These are phyloP conservation scores for Lasioglossum figueresi DNA, from an alignment of 2,888 invertebrate genomes.

Conservation along the genomic window DNA sequence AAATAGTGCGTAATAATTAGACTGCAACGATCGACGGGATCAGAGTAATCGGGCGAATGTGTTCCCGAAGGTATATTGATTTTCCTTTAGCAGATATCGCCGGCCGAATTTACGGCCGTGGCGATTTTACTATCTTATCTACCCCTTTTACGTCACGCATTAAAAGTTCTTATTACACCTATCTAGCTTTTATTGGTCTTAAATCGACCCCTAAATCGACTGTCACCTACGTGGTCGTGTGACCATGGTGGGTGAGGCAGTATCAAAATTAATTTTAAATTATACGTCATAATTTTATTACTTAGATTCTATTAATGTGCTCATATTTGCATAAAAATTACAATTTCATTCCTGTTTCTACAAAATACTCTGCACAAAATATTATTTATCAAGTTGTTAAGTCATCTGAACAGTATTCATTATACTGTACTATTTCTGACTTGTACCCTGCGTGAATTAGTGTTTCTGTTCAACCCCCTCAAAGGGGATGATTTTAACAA, in stretches of 20 bases:
- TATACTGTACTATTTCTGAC: too few species aligned
- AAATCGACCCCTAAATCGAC: constrained; percentile 41
- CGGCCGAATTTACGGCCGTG: constrained; percentile 49
- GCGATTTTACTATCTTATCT: constrained; percentile 62
- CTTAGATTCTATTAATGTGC: too few species aligned
- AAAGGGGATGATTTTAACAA: too few species aligned
- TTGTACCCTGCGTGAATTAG: too few species aligned
- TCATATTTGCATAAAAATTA: not conserved
- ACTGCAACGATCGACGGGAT: not conserved
- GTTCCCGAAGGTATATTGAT: constrained; percentile 52
- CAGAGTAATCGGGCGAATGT: not conserved
- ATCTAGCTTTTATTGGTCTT: constrained; percentile 54
- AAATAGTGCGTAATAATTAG: not conserved
- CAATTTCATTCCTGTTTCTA: not conserved
- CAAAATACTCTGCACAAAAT: too few species aligned
- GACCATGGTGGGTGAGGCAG: not conserved
- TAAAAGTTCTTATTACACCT: constrained; percentile 51
- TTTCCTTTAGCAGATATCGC: constrained; percentile 46
- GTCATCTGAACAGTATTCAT: too few species aligned
- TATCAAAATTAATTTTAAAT: not conserved
- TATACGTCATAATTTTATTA: not conserved
- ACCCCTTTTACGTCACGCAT: constrained; percentile 41
- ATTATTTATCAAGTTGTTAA: too few species aligned
- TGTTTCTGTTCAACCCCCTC: too few species aligned
- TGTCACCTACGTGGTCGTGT: not conserved